Conservation (phyloP, 2,113 vertebrate species). For the Perca fluviatilis region DNA sequence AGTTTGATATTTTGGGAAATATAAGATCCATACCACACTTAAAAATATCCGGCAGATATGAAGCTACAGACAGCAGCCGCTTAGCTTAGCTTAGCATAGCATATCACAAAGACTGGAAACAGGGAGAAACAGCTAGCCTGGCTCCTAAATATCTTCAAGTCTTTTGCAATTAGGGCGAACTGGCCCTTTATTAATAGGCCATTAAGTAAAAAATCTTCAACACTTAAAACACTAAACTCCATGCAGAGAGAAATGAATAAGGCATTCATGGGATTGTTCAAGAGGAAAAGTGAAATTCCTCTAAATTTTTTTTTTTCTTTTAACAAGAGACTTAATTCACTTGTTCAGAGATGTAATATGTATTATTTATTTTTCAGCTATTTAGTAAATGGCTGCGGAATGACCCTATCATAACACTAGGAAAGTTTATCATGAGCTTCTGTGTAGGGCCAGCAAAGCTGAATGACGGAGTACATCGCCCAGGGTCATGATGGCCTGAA, state of each 20-base stretch:
- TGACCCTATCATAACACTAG: constrained; percentile 50
- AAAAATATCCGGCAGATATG: background rate
- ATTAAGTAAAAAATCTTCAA: constrained; percentile 15
- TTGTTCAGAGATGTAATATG: constrained; percentile 28
- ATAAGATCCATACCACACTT: background rate
- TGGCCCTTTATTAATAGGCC: background rate
- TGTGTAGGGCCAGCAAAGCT: constrained; percentile 30
- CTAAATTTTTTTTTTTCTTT: background rate
- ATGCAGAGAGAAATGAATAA: background rate
- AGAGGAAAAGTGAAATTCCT: background rate
- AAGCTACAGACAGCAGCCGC: background rate
- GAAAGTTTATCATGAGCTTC: constrained; percentile 52
- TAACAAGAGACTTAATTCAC: constrained; percentile 10
- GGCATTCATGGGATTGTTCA: constrained; percentile 9
- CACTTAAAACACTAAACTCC: background rate
- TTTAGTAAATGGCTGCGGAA: constrained; percentile 21
- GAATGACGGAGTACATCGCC: constrained; percentile 39
- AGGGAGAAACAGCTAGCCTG: background rate
- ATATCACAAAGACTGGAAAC: background rate
- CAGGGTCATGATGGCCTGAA: constrained; percentile 34
- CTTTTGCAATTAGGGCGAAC: background rate
- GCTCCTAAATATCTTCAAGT: too few relatives aligned
- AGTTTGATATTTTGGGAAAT: background rate
- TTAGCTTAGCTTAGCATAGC: background rate
- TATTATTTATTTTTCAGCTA: constrained; percentile 28